Evolutionary conservation across 2,888 invertebrate species (phyloP).

Genomic region (Merodon equestris): DNA sequence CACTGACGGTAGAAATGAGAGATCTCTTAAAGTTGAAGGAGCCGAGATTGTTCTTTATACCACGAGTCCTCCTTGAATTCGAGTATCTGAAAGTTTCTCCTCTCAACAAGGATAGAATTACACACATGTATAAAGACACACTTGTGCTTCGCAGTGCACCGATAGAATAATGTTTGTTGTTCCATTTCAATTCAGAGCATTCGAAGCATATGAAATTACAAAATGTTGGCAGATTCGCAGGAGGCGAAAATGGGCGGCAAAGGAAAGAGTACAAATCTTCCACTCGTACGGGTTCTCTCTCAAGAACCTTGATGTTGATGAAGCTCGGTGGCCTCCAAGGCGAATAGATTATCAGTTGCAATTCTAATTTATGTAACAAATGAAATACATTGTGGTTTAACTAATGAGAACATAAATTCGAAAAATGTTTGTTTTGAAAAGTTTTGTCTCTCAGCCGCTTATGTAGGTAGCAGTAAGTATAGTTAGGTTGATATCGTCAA

Average conservation of each 20-base stretch:
- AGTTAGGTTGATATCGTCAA: no score
- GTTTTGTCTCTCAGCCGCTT: background rate
- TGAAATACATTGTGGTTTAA: conserved; percentile 13
- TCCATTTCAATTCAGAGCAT: conserved; percentile 39
- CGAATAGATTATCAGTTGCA: conserved; percentile 45
- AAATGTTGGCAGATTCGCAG: conserved; percentile 36
- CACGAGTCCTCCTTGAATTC: background rate
- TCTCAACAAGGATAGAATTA: background rate
- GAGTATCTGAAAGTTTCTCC: no score
- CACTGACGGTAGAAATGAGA: background rate
- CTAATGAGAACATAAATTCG: conserved; percentile 39
- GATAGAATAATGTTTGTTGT: conserved; percentile 35
- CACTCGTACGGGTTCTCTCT: no score
- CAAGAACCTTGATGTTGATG: conserved; percentile 14
- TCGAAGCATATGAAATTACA: conserved; percentile 37
- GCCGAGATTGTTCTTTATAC: conserved; percentile 34
- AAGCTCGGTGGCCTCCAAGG: conserved; percentile 10
- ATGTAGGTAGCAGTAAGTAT: no score
- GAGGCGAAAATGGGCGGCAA: background rate
- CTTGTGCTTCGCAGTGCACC: background rate
- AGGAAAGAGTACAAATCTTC: no score
- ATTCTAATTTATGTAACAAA: conserved; percentile 41
- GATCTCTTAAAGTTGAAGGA: background rate
- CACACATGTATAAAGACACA: background rate
- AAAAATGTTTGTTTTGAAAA: conserved; percentile 7